Evolutionary conservation across 2,888 invertebrate genomes (phyloP).

Genomic region (Hyposoter dolosus): DNA sequence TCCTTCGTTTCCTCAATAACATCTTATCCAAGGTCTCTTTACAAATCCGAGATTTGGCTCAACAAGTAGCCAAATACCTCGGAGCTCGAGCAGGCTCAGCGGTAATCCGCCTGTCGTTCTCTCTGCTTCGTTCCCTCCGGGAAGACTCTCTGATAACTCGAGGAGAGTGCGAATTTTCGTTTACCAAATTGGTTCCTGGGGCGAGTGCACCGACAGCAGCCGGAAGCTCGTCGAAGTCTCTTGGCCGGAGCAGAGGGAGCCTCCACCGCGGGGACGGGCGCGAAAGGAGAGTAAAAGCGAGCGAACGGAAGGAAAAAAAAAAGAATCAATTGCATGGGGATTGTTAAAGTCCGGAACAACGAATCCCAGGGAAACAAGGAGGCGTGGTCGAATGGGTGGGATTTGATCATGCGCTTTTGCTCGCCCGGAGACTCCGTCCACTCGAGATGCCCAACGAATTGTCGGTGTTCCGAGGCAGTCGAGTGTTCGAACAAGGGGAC

Average conservation of each 20-base stretch:
- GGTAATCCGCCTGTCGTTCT: conserved; percentile 37
- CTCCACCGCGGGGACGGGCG: conserved; percentile 10
- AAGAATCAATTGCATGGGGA: conserved; percentile 6
- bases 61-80: conserved; percentile 51
- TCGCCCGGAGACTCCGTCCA: conserved; percentile 27
- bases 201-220: conserved; percentile 26
- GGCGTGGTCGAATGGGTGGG: conserved; percentile 66
- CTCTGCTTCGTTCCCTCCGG: not conserved
- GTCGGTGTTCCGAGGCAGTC: conserved; percentile 1
- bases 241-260: not conserved
- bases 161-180: conserved; percentile 53
- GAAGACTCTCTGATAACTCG: conserved; percentile 29
- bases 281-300: conserved; percentile 1
- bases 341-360: conserved; percentile 32
- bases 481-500: conserved; percentile 50
- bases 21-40: conserved; percentile 18
- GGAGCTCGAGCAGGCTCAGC: conserved; percentile 10
- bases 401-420: conserved; percentile 75
- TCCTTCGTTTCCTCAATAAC: conserved; percentile 40
- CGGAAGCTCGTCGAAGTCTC: conserved; percentile 63
- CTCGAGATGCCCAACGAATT: conserved; percentile 29
- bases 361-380: conserved; percentile 5
- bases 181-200: conserved; percentile 42
- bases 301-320: conserved; percentile 6
- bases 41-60: conserved; percentile 61